These are phyloP conservation scores for Odobenus rosmarus DNA, from an alignment of 2,113 vertebrate genomes.

Conservation along the genomic window DNA sequence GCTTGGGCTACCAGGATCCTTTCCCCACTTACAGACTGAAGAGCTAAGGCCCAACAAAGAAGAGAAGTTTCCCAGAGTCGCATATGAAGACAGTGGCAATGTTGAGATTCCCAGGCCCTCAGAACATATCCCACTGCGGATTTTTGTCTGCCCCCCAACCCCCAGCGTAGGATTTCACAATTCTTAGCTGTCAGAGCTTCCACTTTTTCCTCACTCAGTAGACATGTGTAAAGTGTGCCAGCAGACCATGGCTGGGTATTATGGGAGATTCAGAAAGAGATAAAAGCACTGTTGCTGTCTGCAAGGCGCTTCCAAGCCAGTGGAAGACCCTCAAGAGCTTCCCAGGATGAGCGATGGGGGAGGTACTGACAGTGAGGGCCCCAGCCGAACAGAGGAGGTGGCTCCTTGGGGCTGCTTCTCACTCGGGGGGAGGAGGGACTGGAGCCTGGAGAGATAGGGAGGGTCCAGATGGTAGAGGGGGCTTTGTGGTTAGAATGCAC, in stretches of 20 bases:
- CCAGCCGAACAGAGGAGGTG: neutral
- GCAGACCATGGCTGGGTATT: neutral
- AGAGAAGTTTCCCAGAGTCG: neutral
- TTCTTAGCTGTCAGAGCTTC: neutral
- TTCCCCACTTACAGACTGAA: neutral
- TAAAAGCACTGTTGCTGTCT: accelerated
- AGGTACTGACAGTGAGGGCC: neutral
- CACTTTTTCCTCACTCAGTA: neutral
- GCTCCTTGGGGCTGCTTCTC: neutral
- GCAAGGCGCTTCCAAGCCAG: neutral
- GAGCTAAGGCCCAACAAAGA: neutral
- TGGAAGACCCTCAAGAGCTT: neutral
- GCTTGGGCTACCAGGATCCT: neutral
- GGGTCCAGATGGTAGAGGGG: neutral
- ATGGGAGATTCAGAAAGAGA: neutral
- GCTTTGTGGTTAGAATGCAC: neutral
- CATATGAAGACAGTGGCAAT: neutral
- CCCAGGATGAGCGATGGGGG: accelerated
- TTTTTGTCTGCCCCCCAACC: neutral
- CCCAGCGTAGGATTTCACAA: neutral
- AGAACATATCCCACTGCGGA: neutral
- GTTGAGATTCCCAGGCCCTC: neutral
- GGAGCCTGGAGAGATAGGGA: neutral
- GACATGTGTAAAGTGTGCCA: neutral
- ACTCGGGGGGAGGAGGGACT: accelerated